These are phyloP conservation scores for Hypena proboscidalis DNA, from an alignment of 2,888 invertebrate species.

Conservation along the genomic window DNA sequence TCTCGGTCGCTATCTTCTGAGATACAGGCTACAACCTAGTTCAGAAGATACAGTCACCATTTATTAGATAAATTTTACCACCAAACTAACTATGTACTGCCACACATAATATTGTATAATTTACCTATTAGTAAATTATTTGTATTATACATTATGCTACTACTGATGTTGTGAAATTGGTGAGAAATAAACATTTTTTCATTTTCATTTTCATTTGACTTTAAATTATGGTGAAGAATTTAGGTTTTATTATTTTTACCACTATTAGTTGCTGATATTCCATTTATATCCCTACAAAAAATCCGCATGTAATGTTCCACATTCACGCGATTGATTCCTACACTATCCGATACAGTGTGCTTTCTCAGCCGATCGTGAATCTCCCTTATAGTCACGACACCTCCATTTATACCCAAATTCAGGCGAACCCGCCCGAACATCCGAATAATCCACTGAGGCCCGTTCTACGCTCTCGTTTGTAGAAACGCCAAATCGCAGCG, in stretches of 20 bases:
- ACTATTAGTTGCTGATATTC: neutral
- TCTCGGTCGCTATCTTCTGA: too few relatives aligned
- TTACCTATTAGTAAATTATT: too few relatives aligned
- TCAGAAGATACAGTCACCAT: too few relatives aligned
- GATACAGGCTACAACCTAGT: too few relatives aligned
- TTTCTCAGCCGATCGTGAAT: constrained; percentile 46
- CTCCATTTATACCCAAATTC: constrained; percentile 80
- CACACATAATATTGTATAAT: too few relatives aligned
- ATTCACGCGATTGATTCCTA: constrained; percentile 46
- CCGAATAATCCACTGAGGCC: constrained; percentile 81
- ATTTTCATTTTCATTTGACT: too few relatives aligned
- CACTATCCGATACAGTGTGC: constrained; percentile 51
- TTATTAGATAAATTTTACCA: too few relatives aligned
- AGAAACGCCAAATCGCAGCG: constrained; percentile 82
- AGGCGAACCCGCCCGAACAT: constrained; percentile 67
- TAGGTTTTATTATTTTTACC: constrained; percentile 2
- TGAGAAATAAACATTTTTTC: too few relatives aligned
- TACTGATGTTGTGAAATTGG: too few relatives aligned
- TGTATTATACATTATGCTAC: too few relatives aligned
- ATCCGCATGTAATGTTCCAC: constrained; percentile 27
- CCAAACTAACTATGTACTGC: too few relatives aligned
- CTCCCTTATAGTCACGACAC: constrained; percentile 66
- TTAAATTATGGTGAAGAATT: too few relatives aligned
- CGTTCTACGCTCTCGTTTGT: constrained; percentile 79
- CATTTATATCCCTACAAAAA: constrained; percentile 23